These are phyloP conservation scores for Pyrgilauda ruficollis DNA, from an alignment of 2,113 vertebrate species.

Conservation along the genomic window DNA sequence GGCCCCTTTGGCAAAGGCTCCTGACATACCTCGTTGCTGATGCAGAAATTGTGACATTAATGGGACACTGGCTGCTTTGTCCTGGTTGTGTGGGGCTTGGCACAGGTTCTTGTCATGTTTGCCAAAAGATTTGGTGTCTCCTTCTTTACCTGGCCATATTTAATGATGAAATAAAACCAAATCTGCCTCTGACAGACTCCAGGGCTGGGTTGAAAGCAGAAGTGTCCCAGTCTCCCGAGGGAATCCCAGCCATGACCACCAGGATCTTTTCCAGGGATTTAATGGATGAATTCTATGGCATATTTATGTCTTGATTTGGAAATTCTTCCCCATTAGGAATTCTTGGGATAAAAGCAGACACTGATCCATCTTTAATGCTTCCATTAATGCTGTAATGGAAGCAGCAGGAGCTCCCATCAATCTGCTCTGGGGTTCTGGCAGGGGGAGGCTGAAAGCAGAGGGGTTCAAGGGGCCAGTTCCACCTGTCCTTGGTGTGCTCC, in stretches of 20 bases:
- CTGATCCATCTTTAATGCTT: not conserved
- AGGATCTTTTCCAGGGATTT: not conserved
- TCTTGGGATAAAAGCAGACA: not conserved
- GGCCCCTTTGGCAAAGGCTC: not conserved
- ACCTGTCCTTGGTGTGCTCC: not conserved
- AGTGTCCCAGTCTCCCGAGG: not conserved
- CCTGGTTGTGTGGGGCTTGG: not conserved
- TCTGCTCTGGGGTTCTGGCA: not conserved
- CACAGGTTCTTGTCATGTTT: not conserved
- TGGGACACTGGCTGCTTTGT: not conserved
- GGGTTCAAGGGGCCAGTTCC: not conserved
- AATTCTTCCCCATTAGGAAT: not conserved
- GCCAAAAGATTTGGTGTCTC: not conserved
- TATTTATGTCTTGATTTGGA: not conserved
- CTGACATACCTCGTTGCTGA: not conserved
- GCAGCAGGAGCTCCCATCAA: not conserved
- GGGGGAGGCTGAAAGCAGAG: not conserved
- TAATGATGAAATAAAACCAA: not conserved
- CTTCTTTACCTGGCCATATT: not conserved
- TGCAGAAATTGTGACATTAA: not conserved
- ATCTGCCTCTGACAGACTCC: not conserved
- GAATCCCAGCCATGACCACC: not conserved
- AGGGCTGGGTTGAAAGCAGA: not conserved
- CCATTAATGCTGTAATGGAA: not conserved
- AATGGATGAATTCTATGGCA: not conserved